Evolutionary conservation across 2,888 invertebrate genomes (phyloP).

Genomic region (Polymixis flavicincta): DNA sequence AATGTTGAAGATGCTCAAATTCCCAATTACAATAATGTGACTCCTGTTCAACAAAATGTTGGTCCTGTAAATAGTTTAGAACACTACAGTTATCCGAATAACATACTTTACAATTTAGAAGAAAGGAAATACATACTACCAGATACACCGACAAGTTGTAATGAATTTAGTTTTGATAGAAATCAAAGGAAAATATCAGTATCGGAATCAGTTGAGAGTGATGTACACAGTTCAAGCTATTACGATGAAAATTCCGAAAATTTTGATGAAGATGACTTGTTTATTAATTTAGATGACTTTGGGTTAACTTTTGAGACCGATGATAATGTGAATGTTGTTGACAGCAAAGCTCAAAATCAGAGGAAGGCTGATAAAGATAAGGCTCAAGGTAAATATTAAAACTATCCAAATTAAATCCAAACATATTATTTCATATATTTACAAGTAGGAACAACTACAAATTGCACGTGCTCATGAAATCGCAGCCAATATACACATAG

Average conservation of each 20-base stretch:
- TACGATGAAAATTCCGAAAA: constrained; percentile 87
- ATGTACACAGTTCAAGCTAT: constrained; percentile 84
- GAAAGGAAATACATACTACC: constrained; percentile 83
- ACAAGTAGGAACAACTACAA: not conserved
- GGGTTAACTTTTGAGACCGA: constrained; percentile 83
- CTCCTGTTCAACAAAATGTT: constrained; percentile 65
- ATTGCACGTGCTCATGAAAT: not conserved
- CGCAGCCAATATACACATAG: not conserved
- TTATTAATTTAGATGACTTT: constrained; percentile 86
- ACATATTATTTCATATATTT: not conserved
- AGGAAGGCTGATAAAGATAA: constrained; percentile 80
- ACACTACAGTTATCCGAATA: constrained; percentile 88
- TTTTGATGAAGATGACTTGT: constrained; percentile 87
- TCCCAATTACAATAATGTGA: constrained; percentile 65
- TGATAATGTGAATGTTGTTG: constrained; percentile 67
- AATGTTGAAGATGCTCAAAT: constrained; percentile 74
- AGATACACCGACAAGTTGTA: constrained; percentile 86
- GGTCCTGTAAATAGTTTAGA: constrained; percentile 80
- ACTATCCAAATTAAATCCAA: not conserved
- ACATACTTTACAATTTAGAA: constrained; percentile 84
- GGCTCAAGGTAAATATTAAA: constrained; percentile 76
- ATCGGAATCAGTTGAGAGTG: constrained; percentile 87
- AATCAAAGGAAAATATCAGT: constrained; percentile 83
- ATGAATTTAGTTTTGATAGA: constrained; percentile 84
- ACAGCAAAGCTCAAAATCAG: constrained; percentile 67